Conservation (phyloP, 2,113 vertebrate species). For the Alligator sinensis region DNA sequence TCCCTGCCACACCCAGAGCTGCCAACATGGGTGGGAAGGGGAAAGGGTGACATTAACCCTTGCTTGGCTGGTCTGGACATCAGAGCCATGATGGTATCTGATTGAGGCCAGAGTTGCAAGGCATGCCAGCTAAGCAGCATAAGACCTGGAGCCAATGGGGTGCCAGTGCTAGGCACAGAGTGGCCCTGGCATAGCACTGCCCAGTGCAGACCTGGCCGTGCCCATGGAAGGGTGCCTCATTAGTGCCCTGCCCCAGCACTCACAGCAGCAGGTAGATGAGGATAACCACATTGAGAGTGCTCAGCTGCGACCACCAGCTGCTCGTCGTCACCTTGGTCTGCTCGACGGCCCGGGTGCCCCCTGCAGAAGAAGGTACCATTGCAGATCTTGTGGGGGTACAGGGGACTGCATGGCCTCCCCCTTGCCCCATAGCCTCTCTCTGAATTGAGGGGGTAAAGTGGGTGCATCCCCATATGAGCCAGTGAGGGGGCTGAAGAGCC, state of each 20-base stretch:
- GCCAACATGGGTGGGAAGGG: fast-evolving
- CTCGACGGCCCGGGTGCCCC: fast-evolving
- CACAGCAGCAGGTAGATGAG: constrained; percentile 88
- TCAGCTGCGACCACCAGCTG: constrained; percentile 73
- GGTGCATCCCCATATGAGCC: no score
- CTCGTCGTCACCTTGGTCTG: constrained; percentile 34
- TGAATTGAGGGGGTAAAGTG: no score
- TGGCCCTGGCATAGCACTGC: fast-evolving
- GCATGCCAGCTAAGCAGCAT: no score
- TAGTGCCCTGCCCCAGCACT: constrained; percentile 54
- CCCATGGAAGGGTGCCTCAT: no score
- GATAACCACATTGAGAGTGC: constrained; percentile 80
- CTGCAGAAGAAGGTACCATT: background rate
- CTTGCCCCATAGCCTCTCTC: no score
- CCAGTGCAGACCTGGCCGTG: no score
- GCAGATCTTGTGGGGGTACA: background rate
- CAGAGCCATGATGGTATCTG: background rate
- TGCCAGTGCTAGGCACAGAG: no score
- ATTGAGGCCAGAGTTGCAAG: background rate
- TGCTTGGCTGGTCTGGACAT: background rate
- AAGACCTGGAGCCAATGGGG: background rate
- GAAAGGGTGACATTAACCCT: fast-evolving
- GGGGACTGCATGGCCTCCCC: background rate
- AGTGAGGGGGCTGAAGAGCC: background rate
- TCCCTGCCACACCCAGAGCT: background rate